phyloP scores from a whole-genome alignment of 92 coral and sea anemone species.

The Anthopleura xanthogrammica region DNA sequence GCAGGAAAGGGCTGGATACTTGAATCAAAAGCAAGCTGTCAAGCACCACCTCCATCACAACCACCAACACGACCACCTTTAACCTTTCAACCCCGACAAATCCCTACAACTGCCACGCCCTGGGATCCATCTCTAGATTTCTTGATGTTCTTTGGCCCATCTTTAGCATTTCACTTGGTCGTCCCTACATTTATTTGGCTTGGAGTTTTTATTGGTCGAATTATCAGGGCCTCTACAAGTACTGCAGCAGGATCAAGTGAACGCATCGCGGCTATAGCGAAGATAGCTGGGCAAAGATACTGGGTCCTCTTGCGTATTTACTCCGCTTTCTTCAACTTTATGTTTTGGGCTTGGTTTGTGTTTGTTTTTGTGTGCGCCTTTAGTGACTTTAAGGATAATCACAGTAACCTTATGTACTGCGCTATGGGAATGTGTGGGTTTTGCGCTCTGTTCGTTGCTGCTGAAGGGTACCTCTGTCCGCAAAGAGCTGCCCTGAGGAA shows the following conservation, averaged over 20 bases:
- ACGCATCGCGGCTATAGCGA: conserved; percentile 23
- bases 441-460: conserved; percentile 38
- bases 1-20: conserved; percentile 41
- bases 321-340: conserved; percentile 48
- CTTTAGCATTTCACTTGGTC: conserved; percentile 43
- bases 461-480: conserved; percentile 39
- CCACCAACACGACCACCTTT: conserved; percentile 10
- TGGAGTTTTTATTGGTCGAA: background rate
- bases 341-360: conserved; percentile 56
- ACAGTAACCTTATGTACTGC: conserved; percentile 36
- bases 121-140: conserved; percentile 43
- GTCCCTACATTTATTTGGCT: conserved; percentile 47
- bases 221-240: conserved; percentile 8
- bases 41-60: background rate
- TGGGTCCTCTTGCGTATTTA: conserved; percentile 23
- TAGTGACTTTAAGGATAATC: conserved; percentile 3
- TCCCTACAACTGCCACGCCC: conserved; percentile 3
- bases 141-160: conserved; percentile 52
- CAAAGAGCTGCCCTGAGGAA: conserved; percentile 33
- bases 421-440: conserved; percentile 45
- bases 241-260: conserved; percentile 32
- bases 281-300: conserved; percentile 18
- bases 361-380: conserved; percentile 32
- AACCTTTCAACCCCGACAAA: conserved; percentile 6
- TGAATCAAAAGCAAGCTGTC: conserved; percentile 52